A percentile compares a stretch with the other conserved stretches of the same genome.
phyloP scores from a whole-genome alignment of 2,113 vertebrate genomes.

The Martes martes region DNA sequence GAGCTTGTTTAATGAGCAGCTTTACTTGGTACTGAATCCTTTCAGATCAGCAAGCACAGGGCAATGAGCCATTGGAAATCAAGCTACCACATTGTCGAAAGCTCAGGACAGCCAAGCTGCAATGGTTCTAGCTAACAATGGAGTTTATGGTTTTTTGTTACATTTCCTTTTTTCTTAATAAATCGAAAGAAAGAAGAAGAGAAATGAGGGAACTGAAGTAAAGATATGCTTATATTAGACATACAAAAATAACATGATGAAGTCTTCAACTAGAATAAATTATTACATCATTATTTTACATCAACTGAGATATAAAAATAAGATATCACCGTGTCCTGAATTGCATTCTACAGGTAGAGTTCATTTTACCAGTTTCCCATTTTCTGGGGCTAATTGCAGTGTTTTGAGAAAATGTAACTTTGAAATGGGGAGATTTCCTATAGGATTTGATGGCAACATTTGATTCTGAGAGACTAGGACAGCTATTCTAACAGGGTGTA shows the following conservation, averaged over 20 bases:
- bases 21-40: constrained; percentile 36
- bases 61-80: neutral
- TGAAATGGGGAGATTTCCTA: constrained; percentile 50
- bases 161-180: constrained; percentile 5
- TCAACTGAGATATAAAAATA: constrained; percentile 49
- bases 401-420: constrained; percentile 43
- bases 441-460: constrained; percentile 52
- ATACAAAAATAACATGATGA: constrained; percentile 46
- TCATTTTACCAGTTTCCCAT: constrained; percentile 54
- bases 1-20: constrained; percentile 23
- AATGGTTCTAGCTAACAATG: neutral
- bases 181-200: neutral
- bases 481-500: neutral
- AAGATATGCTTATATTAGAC: constrained; percentile 17
- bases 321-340: constrained; percentile 28
- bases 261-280: constrained; percentile 53
- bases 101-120: neutral
- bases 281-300: constrained; percentile 42
- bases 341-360: constrained; percentile 40
- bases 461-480: constrained; percentile 7
- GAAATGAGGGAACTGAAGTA: neutral
- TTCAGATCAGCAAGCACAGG: neutral
- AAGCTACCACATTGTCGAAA: neutral
- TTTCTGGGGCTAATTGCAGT: constrained; percentile 58
- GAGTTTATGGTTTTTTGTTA: constrained; percentile 1